phyloP scores from a whole-genome alignment of 2,797 vertebrate genomes.

The Erpetoichthys calabaricus region DNA sequence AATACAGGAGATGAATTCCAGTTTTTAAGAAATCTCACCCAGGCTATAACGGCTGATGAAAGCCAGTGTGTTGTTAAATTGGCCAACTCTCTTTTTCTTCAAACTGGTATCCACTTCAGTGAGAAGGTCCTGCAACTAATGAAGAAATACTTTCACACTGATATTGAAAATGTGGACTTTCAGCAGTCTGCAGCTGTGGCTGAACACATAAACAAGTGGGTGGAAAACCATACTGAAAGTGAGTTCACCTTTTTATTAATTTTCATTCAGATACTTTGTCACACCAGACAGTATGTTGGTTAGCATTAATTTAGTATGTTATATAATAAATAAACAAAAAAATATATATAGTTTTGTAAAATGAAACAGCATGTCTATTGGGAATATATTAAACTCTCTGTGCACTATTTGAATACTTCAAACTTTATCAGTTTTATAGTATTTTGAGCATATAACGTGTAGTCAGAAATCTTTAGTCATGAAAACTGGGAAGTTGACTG shows the following conservation, averaged over 20 bases:
- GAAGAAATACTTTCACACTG: slow-evolving; percentile 77
- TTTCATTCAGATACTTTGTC: slow-evolving; percentile 8
- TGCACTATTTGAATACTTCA: too few species aligned
- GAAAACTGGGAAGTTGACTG: too few species aligned
- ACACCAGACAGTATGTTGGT: background rate
- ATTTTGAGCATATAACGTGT: too few species aligned
- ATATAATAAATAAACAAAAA: too few species aligned
- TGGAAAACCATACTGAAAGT: slow-evolving; percentile 92
- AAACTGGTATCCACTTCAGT: slow-evolving; percentile 73
- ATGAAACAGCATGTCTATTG: too few species aligned
- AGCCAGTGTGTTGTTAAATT: slow-evolving; percentile 70
- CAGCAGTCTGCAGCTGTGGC: slow-evolving; percentile 68
- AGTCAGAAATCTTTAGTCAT: too few species aligned
- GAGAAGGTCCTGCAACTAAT: slow-evolving; percentile 79
- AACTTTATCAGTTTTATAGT: too few species aligned
- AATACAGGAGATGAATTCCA: slow-evolving; percentile 72
- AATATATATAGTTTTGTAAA: too few species aligned
- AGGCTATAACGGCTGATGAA: slow-evolving; percentile 51
- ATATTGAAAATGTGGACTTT: slow-evolving; percentile 81
- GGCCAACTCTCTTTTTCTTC: slow-evolving; percentile 81
- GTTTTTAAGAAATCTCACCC: slow-evolving; percentile 73
- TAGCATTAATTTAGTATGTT: too few species aligned
- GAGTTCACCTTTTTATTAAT: slow-evolving; percentile 34
- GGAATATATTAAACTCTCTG: too few species aligned
- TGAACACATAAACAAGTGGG: slow-evolving; percentile 84